Base-by-base conservation (phyloP, 2,113 vertebrate genomes). In the Osmerus eperlanus region DNA sequence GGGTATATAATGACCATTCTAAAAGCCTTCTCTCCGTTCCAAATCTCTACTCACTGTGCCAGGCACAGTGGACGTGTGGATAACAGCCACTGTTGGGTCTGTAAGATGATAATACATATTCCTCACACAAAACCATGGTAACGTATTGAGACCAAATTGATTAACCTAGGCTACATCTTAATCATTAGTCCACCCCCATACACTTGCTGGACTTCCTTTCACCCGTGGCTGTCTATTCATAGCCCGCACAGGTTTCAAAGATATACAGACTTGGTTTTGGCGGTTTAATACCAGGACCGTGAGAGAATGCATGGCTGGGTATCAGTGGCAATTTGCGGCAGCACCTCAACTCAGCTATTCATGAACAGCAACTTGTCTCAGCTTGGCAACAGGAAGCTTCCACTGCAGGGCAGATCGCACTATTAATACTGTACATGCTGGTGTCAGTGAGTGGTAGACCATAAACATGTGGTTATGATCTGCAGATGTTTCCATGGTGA, bases 311-410 rank as follows among this genome's bases (percentile, higher is more conserved):
- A 65, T 36, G 13, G 16, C 21, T 28, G n/a, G 7, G 41, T 25
- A 53, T 70, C 60, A 56, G 18, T 16, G 54, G 25, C 29, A 14
- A 21, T 19, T 41, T 8, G 28, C 29, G 55, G 67, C 59, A 19
- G 21, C 68, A 41, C 68, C 72, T 51, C 25, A 28, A 3, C 25
- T 55, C 32, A 28, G 66, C n/a, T 59, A 8, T 32, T 23, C 7
- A n/a, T 71, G 55, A 58, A 65, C 66, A 19, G 14, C 8, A 29
- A 8, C 71, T 25, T 67, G 75, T 79, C 54, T 72, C 23, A 65
- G 60, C 74, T 36, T 71, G 75, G 23, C 62, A 41, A 28, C 67
- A 51, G 68, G 56, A 70, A 25, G 32, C 15, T 55, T 28, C 52
- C n/a, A 41, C 52, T 32, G 65, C 21, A 68, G 51, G 68, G 6